phyloP scores from a whole-genome alignment of 2,797 vertebrate species.

The Chaunax sp. region DNA sequence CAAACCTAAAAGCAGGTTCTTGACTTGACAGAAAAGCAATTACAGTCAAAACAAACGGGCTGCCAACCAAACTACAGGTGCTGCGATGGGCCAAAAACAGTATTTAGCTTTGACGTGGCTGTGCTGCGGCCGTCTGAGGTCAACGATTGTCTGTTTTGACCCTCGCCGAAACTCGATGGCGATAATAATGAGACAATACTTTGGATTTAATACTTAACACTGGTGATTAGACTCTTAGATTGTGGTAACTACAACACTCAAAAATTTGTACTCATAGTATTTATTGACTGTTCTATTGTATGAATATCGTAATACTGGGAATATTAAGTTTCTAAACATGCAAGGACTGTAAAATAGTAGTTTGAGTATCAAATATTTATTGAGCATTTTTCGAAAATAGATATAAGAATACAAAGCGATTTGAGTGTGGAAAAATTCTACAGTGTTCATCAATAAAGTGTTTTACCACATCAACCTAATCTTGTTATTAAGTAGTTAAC shows the following conservation, averaged over 20 bases:
- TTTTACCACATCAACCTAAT: too few relatives aligned
- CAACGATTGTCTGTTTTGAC: background rate
- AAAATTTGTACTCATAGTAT: background rate
- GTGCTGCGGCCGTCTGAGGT: slow-evolving; percentile 17
- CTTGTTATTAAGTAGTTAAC: slow-evolving; percentile 3
- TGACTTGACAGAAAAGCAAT: slow-evolving; percentile 50
- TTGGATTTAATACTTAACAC: too few relatives aligned
- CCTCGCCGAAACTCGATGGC: background rate
- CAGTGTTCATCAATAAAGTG: slow-evolving; percentile 28
- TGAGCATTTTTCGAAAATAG: slow-evolving; percentile 16
- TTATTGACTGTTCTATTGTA: background rate
- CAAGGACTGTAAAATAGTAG: background rate
- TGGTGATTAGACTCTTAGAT: background rate
- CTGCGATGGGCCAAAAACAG: slow-evolving; percentile 46
- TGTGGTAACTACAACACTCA: background rate
- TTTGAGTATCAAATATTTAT: slow-evolving; percentile 43
- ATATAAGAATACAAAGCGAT: slow-evolving; percentile 2
- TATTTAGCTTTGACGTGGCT: slow-evolving; percentile 27
- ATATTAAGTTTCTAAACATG: background rate
- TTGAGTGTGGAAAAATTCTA: background rate
- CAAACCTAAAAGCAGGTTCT: slow-evolving; percentile 56
- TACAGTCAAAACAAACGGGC: slow-evolving; percentile 69
- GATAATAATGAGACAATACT: too few relatives aligned
- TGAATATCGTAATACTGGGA: background rate
- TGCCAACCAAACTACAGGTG: slow-evolving; percentile 56